Base-by-base conservation (phyloP, 2,888 invertebrate species). In the Frankliniella fusca region DNA sequence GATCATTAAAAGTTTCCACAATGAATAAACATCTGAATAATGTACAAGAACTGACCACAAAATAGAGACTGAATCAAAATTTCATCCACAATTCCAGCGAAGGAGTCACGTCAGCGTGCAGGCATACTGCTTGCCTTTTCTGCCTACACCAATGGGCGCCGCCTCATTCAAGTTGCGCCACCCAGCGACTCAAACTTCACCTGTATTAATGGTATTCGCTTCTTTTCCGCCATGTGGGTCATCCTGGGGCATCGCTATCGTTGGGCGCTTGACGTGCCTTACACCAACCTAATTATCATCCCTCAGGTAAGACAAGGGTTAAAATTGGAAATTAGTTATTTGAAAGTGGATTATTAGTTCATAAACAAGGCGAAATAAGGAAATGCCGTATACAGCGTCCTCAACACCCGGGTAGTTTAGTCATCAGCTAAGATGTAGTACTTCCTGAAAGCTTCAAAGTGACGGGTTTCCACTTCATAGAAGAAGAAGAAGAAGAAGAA, bases 171-270 rank as follows among this genome's bases (percentile, higher is more conserved):
- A 23, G 88, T 87, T 0, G 80, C 85, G 50, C 70, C 70, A 5
- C 70, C 83, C 0, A 84, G 85, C 0, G 81, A 84, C 5, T 87
- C 86, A 5, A 86, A 87, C 27, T 85, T 90, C 38, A 86, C 86
- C 0, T 87, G 87, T 79, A 84, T 91, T 18, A 89, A 91, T 84
- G 91, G 91, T 15, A 87, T 92, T 10, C 87, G 91, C 61, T 89
- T 89, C 84, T 84, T 90, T 48, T 89, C 89, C 84, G 90, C 89
- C 83, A 85, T 86, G 79, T 90, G 89, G 88, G 89, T 90, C 3
- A 86, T 90, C 28, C 83, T 89, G 18, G 90, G 89, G 1, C 90
- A 90, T 84, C 86, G 88, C 79, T 89, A 87, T 85, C 85, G 87
- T 28, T 86, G 87, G 85, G 85, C 85, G 49, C 84, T 87, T 83